Conservation (phyloP, 2,888 invertebrate genomes). For the Aspidiotus destructor region DNA sequence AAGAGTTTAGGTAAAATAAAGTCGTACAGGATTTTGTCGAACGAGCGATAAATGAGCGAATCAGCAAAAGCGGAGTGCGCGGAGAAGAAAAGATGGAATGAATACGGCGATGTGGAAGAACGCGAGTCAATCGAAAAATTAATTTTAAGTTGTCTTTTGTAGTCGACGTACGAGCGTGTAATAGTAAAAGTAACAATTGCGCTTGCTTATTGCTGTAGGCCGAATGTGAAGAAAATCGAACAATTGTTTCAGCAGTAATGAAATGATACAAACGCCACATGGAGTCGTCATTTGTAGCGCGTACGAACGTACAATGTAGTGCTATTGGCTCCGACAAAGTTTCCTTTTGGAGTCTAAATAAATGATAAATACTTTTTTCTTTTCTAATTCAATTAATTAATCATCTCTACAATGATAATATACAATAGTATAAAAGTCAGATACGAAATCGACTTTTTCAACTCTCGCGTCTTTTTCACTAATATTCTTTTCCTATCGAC, state of each 20-base stretch:
- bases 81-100: no score
- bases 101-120: background rate
- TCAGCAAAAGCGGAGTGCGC: no score
- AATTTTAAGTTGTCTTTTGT: slow-evolving; percentile 32
- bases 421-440: background rate
- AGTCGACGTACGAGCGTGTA: slow-evolving; percentile 25
- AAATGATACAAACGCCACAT: slow-evolving; percentile 28
- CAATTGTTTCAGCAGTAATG: slow-evolving; percentile 32
- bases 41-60: no score
- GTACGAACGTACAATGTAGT: background rate
- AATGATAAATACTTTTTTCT: slow-evolving; percentile 29
- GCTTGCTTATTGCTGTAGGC: slow-evolving; percentile 13
- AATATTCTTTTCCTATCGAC: no score
- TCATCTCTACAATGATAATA: slow-evolving; percentile 24
- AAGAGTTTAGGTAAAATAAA: no score
- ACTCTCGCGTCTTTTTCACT: no score
- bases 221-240: slow-evolving; percentile 14
- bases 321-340: slow-evolving; percentile 32
- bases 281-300: slow-evolving; percentile 28
- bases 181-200: slow-evolving; percentile 28
- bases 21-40: no score
- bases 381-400: slow-evolving; percentile 21
- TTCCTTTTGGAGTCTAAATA: slow-evolving; percentile 26
- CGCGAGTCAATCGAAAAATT: slow-evolving; percentile 18
- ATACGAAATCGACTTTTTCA: background rate